phyloP scores from a whole-genome alignment of 2,797 vertebrate species.

The Pampus argenteus region DNA sequence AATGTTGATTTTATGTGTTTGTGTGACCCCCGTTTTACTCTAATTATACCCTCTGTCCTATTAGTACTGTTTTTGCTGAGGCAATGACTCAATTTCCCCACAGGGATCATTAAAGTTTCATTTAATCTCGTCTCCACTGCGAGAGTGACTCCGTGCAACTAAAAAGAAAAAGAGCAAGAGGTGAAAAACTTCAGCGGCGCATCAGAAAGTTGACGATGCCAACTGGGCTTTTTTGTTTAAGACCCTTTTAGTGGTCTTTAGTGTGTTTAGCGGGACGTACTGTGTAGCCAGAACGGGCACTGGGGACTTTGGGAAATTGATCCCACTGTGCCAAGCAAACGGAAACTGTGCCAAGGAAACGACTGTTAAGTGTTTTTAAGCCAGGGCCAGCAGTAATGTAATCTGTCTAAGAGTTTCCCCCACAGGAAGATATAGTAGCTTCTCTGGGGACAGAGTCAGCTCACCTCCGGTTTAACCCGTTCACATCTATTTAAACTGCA shows the following conservation, averaged over 20 bases:
- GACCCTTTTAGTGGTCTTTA: slow-evolving; percentile 57
- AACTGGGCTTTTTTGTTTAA: slow-evolving; percentile 34
- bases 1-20: neutral
- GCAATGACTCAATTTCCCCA: slow-evolving; percentile 9
- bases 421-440: slow-evolving; percentile 19
- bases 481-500: slow-evolving; percentile 35
- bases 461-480: slow-evolving; percentile 12
- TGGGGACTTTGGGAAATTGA: slow-evolving; percentile 57
- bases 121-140: slow-evolving; percentile 41
- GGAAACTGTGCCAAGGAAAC: slow-evolving; percentile 48
- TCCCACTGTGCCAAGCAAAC: slow-evolving; percentile 51
- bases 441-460: slow-evolving; percentile 22
- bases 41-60: slow-evolving; percentile 20
- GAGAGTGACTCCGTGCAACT: slow-evolving; percentile 13
- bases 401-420: slow-evolving; percentile 37
- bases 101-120: slow-evolving; percentile 28
- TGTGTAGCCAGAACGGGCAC: slow-evolving; percentile 40
- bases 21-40: neutral
- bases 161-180: slow-evolving; percentile 26
- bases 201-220: slow-evolving; percentile 40
- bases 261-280: slow-evolving; percentile 50
- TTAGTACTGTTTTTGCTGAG: slow-evolving; percentile 41
- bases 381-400: slow-evolving; percentile 22
- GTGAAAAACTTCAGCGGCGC: slow-evolving; percentile 33
- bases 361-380: slow-evolving; percentile 41